Evolutionary conservation across 37 sponge, comb jelly and placozoan species (phyloP).

Genomic region (Tethya wilhelma): DNA sequence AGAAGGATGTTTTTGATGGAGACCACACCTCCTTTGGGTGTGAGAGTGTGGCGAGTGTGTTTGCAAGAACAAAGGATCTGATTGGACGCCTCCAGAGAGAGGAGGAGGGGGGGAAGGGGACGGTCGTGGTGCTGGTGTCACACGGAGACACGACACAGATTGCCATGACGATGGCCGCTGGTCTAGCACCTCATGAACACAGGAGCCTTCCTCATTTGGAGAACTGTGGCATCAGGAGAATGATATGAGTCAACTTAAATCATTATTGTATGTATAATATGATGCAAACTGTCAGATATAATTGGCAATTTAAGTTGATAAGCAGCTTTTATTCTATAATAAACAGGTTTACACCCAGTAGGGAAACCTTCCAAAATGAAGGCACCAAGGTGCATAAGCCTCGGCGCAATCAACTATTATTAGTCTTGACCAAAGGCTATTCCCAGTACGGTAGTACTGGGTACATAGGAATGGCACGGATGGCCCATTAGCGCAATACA

Average conservation of each 20-base stretch:
- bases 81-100: slow-evolving; percentile 8
- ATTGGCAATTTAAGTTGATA: too few species aligned
- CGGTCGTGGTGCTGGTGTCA: slow-evolving; percentile 28
- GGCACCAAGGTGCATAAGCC: too few species aligned
- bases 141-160: slow-evolving; percentile 43
- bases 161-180: slow-evolving; percentile 3
- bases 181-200: slow-evolving; percentile 13
- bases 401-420: too few species aligned
- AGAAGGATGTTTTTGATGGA: slow-evolving; percentile 14
- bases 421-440: too few species aligned
- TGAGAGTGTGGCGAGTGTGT: slow-evolving; percentile 39
- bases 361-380: too few species aligned
- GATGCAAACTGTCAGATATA: too few species aligned
- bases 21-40: neutral
- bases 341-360: too few species aligned
- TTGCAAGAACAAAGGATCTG: slow-evolving; percentile 3
- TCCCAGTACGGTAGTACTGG: too few species aligned
- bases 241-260: neutral
- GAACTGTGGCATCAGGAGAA: slow-evolving; percentile 35
- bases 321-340: too few species aligned
- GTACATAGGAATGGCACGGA: too few species aligned
- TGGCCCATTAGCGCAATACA: too few species aligned
- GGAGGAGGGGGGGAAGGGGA: neutral
- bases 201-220: neutral
- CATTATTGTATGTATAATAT: neutral